A percentile compares a stretch with the other conserved stretches of the same genome.
Evolutionary conservation across 2,797 vertebrate species (phyloP).

Genomic region (Capromys pilorides): DNA sequence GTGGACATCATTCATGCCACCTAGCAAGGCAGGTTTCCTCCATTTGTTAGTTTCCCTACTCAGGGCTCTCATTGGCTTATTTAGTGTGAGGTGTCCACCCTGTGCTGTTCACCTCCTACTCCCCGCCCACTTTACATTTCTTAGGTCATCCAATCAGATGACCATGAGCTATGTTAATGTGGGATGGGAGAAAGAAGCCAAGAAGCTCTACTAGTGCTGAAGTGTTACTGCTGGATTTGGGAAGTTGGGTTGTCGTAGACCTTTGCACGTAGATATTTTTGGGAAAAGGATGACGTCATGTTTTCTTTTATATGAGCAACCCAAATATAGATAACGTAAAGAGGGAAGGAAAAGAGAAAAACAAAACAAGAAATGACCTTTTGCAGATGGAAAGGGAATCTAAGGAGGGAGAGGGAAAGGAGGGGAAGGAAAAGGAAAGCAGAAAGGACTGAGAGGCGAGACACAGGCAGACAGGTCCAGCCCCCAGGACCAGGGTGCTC

Average conservation of each 20-base stretch:
- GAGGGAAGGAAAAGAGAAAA: not conserved
- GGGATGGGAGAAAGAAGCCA: not conserved
- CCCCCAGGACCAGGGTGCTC: not conserved
- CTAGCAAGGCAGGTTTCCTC: not conserved
- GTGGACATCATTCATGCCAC: not conserved
- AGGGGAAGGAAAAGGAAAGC: not conserved
- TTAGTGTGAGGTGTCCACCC: not conserved
- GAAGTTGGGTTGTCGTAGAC: constrained; percentile 4
- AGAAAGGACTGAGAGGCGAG: not conserved
- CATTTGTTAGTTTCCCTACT: not conserved
- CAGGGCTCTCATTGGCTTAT: not conserved
- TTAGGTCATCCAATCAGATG: not conserved
- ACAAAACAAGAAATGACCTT: not conserved
- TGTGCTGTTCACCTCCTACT: not conserved
- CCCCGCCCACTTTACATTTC: not conserved
- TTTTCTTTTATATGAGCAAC: not conserved
- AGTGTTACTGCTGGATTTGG: not conserved
- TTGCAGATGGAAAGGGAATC: not conserved
- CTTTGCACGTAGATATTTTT: constrained; percentile 45
- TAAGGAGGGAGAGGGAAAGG: not conserved
- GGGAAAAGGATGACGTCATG: not conserved
- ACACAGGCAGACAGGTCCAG: not conserved
- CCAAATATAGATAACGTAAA: not conserved
- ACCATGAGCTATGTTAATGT: not conserved
- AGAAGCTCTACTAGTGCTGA: not conserved